phyloP scores from a whole-genome alignment of 1,140 invertebrate genomes.

The Drosophila navojoa region DNA sequence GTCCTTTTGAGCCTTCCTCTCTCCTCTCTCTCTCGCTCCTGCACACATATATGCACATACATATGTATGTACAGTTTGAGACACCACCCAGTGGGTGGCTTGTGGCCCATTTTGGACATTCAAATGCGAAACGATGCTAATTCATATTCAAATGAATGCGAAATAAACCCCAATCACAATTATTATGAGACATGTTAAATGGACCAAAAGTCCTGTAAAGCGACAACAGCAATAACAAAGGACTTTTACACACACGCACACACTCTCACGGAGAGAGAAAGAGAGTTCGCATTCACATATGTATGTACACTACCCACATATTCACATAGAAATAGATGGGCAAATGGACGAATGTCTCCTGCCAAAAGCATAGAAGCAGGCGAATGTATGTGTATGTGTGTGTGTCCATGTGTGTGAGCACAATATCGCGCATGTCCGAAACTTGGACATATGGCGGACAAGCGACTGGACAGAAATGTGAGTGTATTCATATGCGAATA shows the following conservation, averaged over 20 bases:
- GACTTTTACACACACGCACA: conserved; percentile 13
- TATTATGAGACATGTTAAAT: conserved; percentile 84
- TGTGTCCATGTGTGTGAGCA: conserved; percentile 26
- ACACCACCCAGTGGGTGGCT: conserved; percentile 1
- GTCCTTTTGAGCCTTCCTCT: conserved; percentile 40
- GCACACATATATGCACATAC: no score
- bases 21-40: conserved; percentile 1
- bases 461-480: conserved; percentile 56
- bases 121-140: conserved; percentile 76
- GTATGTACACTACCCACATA: conserved; percentile 5
- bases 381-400: background rate
- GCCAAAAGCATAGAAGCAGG: background rate
- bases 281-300: conserved; percentile 21
- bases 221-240: conserved; percentile 50
- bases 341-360: conserved; percentile 40
- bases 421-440: conserved; percentile 70
- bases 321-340: conserved; percentile 30
- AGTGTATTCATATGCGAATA: background rate
- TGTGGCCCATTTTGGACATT: conserved; percentile 47
- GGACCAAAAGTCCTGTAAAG: conserved; percentile 80
- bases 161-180: conserved; percentile 83
- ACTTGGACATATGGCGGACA: conserved; percentile 59
- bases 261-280: conserved; percentile 5
- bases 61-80: background rate
- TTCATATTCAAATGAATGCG: conserved; percentile 83